Percentiles rank a stretch among this genome's conserved stretches.
Conservation (phyloP, 1,140 invertebrate species). For the Ganaspis sp. region DNA sequence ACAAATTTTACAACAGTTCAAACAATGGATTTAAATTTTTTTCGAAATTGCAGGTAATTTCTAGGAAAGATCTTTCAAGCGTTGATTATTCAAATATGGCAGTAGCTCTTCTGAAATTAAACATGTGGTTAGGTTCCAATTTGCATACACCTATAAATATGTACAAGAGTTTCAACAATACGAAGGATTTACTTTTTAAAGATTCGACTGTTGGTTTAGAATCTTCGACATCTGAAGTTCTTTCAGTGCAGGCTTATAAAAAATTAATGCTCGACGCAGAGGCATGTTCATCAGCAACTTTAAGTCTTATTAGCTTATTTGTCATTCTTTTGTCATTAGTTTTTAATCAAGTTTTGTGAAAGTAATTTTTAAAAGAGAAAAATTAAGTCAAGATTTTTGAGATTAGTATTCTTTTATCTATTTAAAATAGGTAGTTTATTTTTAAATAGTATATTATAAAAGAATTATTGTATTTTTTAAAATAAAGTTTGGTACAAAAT, state of each 20-base stretch:
- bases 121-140: conserved; percentile 74
- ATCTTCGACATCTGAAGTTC: conserved; percentile 59
- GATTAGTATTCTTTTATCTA: background rate
- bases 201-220: conserved; percentile 77
- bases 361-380: background rate
- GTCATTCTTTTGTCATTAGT: background rate
- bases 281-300: conserved; percentile 48
- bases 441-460: background rate
- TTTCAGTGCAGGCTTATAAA: conserved; percentile 63
- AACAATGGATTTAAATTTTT: conserved; percentile 41
- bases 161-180: conserved; percentile 74
- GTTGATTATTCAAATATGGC: conserved; percentile 68
- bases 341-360: background rate
- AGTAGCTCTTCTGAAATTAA: conserved; percentile 74
- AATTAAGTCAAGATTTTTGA: background rate
- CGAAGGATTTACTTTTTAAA: conserved; percentile 78
- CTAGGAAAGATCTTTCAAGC: conserved; percentile 56
- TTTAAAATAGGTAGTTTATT: no score
- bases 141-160: conserved; percentile 66
- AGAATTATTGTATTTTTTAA: background rate
- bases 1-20: no score
- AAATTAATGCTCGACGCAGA: conserved; percentile 70
- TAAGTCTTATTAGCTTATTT: background rate
- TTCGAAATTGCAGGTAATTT: conserved; percentile 65
- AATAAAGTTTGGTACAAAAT: background rate